Evolutionary conservation across 2,113 vertebrate genomes (phyloP), one percentile per base, ranked within the genome.

Genomic region (Cacatua alba): DNA sequence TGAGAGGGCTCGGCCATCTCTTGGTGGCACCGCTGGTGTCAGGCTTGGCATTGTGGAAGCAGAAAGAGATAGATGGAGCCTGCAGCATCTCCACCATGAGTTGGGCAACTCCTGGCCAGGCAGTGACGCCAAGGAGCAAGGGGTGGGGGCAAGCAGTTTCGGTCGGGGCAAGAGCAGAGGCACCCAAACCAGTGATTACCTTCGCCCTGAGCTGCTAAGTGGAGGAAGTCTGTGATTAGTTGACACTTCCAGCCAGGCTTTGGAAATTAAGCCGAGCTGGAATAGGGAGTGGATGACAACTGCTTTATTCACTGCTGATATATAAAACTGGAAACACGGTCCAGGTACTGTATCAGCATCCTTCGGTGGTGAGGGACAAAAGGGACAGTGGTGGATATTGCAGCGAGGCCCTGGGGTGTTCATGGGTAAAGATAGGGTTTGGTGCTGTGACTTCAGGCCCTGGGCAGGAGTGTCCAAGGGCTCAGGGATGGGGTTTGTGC

Each of bases 181-280:
- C 53, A 74, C 67, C 88, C 95, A 96, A 96, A 94, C 92, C 82
- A 76, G 90, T 96, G 95, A 96, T 97, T 96, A 94, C 85, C 83
- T 82, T 84, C 33, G 3, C 90, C 53, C 82, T 93, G 94, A 93
- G 90, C 94, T 96, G 96, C 89, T 96, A 96, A 97, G 95, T 93
- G 94, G 94, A 96, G 95, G 96, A 97, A 95, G 84, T 96, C 86
- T 94, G 93, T 95, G 95, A 96, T 96, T 96, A 96, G 88, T 91
- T 92, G 91, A 95, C 96, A 97, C 91, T 89, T 96, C 83, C 88
- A 94, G 81, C 88, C 64, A 49, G 90, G 88, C 94, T 93, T 88
- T 93, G 86, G 95, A 86, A 96, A 95, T 83, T 74, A 90, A 91
- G 70, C 76, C 2, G 17, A 23, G 76, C 91, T 86, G 92, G 86